These are phyloP conservation scores for Acanthurus tractus DNA, from an alignment of 2,797 vertebrate species.

Conservation along the genomic window DNA sequence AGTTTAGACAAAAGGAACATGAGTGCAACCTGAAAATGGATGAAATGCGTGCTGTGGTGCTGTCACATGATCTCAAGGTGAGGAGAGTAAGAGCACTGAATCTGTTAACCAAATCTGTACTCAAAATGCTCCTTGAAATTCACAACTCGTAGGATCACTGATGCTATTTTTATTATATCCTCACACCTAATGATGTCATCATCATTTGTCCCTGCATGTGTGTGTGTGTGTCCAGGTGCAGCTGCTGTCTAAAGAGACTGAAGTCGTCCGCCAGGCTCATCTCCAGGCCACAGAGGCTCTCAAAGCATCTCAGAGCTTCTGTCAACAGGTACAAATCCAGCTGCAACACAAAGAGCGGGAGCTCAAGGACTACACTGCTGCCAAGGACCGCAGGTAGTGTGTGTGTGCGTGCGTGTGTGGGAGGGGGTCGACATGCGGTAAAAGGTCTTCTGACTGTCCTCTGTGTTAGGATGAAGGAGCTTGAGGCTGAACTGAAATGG, in stretches of 20 bases:
- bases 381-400: constrained; percentile 84
- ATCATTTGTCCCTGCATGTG: not conserved
- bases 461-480: constrained; percentile 84
- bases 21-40: constrained; percentile 83
- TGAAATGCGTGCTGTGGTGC: constrained; percentile 75
- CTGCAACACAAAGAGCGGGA: constrained; percentile 77
- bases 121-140: too few relatives aligned
- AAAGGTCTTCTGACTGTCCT: not conserved
- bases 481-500: constrained; percentile 75
- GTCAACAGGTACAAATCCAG: constrained; percentile 72
- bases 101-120: not conserved
- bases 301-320: constrained; percentile 68
- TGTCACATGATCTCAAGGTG: constrained; percentile 87
- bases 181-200: not conserved
- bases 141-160: not conserved
- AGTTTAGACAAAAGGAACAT: constrained; percentile 80
- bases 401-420: not conserved
- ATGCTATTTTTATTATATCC: not conserved
- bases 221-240: constrained; percentile 78
- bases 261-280: constrained; percentile 70
- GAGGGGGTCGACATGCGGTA: not conserved
- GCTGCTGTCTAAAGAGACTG: constrained; percentile 82
- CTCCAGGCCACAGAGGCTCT: constrained; percentile 75
- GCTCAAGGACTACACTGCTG: constrained; percentile 71
- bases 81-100: not conserved